These are phyloP conservation scores for Alosa sapidissima DNA, from an alignment of 2,797 vertebrate genomes.

Conservation along the genomic window DNA sequence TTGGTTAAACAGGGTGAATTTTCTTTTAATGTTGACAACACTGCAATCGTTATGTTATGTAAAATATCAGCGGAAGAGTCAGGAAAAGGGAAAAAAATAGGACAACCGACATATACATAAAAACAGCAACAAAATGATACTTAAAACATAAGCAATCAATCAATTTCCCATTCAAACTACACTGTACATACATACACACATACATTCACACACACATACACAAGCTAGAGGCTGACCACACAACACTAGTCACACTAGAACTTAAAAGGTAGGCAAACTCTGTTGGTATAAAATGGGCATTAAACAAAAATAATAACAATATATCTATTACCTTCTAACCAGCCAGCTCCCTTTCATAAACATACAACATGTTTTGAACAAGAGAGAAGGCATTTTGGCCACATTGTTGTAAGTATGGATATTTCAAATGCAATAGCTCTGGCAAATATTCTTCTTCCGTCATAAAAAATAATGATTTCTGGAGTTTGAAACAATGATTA, in stretches of 20 bases:
- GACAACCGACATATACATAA: constrained; percentile 72
- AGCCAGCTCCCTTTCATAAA: constrained; percentile 57
- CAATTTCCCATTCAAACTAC: constrained; percentile 50
- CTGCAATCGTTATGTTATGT: constrained; percentile 64
- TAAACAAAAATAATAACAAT: constrained; percentile 63
- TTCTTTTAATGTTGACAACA: constrained; percentile 72
- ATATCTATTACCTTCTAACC: constrained; percentile 53
- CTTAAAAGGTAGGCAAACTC: constrained; percentile 62
- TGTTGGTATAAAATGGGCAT: constrained; percentile 70
- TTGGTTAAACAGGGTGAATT: constrained; percentile 64
- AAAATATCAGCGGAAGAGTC: constrained; percentile 64
- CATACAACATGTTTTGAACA: constrained; percentile 59
- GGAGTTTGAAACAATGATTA: constrained; percentile 70
- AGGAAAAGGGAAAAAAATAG: constrained; percentile 55
- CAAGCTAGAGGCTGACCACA: constrained; percentile 44
- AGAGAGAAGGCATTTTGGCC: constrained; percentile 75
- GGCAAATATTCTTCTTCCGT: constrained; percentile 54
- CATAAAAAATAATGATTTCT: constrained; percentile 71
- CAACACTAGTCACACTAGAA: constrained; percentile 54
- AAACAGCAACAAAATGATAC: constrained; percentile 61
- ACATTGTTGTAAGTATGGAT: constrained; percentile 59
- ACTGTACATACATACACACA: constrained; percentile 35
- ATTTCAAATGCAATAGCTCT: constrained; percentile 65
- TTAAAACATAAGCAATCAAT: constrained; percentile 57
- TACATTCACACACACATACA: constrained; percentile 41